Conservation (phyloP, 2,797 vertebrate species). For the Myiotriccus ornatus region DNA sequence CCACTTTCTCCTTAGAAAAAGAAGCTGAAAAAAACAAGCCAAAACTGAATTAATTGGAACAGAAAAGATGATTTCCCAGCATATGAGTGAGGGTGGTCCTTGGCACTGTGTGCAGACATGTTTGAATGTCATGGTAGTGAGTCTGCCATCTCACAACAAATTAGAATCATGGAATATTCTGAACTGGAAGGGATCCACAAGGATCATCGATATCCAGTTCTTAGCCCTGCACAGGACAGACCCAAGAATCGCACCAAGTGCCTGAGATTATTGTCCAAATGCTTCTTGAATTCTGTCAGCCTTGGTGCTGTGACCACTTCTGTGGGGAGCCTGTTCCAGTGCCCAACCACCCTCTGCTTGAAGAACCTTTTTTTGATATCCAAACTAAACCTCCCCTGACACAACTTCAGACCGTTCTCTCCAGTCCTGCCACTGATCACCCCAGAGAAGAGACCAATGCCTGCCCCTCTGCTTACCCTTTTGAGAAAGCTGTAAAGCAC, state of each 20-base stretch:
- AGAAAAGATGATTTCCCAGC: not conserved
- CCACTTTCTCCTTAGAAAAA: not conserved
- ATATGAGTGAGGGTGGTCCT: not conserved
- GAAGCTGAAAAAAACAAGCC: fast-evolving
- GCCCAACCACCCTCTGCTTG: fast-evolving
- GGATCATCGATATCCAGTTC: fast-evolving
- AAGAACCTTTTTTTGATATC: fast-evolving
- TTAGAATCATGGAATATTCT: not conserved
- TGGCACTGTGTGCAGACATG: not conserved
- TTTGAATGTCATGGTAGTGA: not conserved
- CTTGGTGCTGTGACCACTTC: not conserved
- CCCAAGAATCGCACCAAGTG: not conserved
- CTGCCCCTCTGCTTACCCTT: too few relatives aligned
- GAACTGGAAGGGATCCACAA: not conserved
- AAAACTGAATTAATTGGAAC: not conserved
- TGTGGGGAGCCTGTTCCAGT: not conserved
- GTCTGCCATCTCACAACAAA: not conserved
- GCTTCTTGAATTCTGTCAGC: not conserved
- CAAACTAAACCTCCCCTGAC: not conserved
- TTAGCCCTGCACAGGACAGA: not conserved
- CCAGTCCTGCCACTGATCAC: fast-evolving
- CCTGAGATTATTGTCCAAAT: fast-evolving
- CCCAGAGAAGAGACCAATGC: too few relatives aligned
- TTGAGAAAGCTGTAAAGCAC: not conserved
- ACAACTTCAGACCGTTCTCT: not conserved